phyloP scores from a whole-genome alignment of 92 coral and sea anemone genomes.

The Porites cylindrica region DNA sequence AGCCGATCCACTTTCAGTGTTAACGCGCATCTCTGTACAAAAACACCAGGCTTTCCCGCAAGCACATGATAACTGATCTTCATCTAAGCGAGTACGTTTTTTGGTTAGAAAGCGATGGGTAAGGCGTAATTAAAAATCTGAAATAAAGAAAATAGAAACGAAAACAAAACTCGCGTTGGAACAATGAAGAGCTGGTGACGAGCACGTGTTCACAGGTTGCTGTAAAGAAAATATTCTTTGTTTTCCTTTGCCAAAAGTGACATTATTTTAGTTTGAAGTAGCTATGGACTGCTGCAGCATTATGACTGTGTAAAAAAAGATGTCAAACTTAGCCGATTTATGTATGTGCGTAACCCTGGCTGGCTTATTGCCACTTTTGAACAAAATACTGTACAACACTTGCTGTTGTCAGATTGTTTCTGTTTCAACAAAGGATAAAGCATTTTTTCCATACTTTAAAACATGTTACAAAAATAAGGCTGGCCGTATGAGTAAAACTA shows the following conservation, averaged over 20 bases:
- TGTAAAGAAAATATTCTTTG: constrained; percentile 30
- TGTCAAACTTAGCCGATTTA: background rate
- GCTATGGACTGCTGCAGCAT: background rate
- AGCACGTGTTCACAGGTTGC: constrained; percentile 49
- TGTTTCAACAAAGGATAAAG: background rate
- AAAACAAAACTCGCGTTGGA: background rate
- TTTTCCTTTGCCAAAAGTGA: background rate
- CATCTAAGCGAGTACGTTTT: background rate
- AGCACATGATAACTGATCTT: background rate
- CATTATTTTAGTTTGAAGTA: background rate
- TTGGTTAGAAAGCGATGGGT: background rate
- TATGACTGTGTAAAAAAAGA: background rate
- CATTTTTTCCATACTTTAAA: background rate
- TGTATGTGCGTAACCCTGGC: background rate
- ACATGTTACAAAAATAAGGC: background rate
- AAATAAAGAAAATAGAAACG: background rate
- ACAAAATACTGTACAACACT: background rate
- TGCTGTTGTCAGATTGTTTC: background rate
- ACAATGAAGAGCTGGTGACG: constrained; percentile 24
- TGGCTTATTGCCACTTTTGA: constrained; percentile 39
- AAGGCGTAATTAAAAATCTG: background rate
- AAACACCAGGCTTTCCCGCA: constrained; percentile 13
- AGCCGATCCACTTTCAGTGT: background rate
- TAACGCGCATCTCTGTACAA: background rate
- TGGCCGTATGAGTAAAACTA: background rate